These are phyloP conservation scores for Cirrhinus molitorella DNA, from an alignment of 2,797 vertebrate genomes.

Conservation along the genomic window DNA sequence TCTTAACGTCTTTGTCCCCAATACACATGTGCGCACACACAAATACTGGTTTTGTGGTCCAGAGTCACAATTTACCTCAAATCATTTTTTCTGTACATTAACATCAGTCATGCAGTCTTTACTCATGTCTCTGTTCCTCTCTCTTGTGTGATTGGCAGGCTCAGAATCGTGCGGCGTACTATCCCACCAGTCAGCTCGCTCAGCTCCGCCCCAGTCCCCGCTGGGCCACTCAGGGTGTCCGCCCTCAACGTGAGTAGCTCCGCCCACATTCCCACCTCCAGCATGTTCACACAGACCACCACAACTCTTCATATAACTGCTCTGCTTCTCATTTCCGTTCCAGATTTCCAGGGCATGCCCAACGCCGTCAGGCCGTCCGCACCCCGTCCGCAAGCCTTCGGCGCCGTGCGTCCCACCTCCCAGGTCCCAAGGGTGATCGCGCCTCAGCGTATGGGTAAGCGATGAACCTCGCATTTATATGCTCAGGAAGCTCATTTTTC, in stretches of 20 bases:
- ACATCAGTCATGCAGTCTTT: no score
- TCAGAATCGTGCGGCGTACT: constrained; percentile 95
- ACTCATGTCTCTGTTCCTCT: no score
- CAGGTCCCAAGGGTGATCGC: constrained; percentile 93
- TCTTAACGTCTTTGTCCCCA: no score
- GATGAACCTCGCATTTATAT: accelerated
- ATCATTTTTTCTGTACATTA: background rate
- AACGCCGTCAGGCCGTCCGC: constrained; percentile 90
- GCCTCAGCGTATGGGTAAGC: constrained; percentile 92
- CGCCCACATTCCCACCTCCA: background rate
- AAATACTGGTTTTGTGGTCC: no score
- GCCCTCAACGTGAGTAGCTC: constrained; percentile 90
- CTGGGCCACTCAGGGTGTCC: constrained; percentile 94
- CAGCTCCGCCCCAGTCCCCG: constrained; percentile 94
- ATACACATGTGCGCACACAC: no score
- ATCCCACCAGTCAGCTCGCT: constrained; percentile 92
- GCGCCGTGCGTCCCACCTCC: constrained; percentile 87
- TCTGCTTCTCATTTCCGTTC: constrained; percentile 30
- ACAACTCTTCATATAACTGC: accelerated
- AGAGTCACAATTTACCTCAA: no score
- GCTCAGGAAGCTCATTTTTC: accelerated
- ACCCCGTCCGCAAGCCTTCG: constrained; percentile 88
- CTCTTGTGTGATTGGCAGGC: constrained; percentile 71
- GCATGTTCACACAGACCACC: accelerated
- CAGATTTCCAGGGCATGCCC: constrained; percentile 96